Base-by-base conservation (phyloP, 2,113 vertebrate genomes). In the Nansenia antarctica region DNA sequence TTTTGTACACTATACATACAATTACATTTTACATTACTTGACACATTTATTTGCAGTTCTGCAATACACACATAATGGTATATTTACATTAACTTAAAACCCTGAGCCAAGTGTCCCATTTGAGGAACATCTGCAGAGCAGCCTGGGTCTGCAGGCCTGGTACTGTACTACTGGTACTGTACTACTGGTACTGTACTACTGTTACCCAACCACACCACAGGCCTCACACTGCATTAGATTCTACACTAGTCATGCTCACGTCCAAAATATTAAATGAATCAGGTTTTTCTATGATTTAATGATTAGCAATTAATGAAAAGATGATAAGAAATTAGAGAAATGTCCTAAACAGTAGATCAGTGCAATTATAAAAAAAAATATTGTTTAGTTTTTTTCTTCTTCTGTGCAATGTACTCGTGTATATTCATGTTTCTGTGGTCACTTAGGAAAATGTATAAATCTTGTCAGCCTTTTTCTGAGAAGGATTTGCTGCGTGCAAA, bases 71-170 rank as follows among this genome's bases (percentile, higher is more conserved):
- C 20, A 8, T 49, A 49, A 20, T 58, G 29, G 55, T 31, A 18
- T n/a, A 31, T 31, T 29, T 30, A 30, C 8, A 18, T 30, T 31
- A 27, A n/a, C 29, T 58, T 29, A 66, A 58, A 79, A 58, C 27
- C 0, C 30, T n/a, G 53, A 47, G 70, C 64, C n/a, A 5, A 58
- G 55, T 60, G 54, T 53, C 57, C 39, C 76, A 69, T 58, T 20
- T 62, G 71, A 82, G 73, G 45, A 76, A 77, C 80, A 83, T 88
- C 70, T 83, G 84, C 62, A 8, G 69, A 57, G 58, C 70, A 80
- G 82, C 77, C 78, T 81, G 70, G 73, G 66, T 82, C 73, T 59
- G 74, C 61, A 76, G 70, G 79, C 83, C 74, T 61, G 61, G 71
- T n/a, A 80, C 73, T 55, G 65, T 76, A 83, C n/a, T n/a, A n/a